phyloP scores from a whole-genome alignment of 2,888 invertebrate species.

The Hirtodrosophila histrioides region DNA sequence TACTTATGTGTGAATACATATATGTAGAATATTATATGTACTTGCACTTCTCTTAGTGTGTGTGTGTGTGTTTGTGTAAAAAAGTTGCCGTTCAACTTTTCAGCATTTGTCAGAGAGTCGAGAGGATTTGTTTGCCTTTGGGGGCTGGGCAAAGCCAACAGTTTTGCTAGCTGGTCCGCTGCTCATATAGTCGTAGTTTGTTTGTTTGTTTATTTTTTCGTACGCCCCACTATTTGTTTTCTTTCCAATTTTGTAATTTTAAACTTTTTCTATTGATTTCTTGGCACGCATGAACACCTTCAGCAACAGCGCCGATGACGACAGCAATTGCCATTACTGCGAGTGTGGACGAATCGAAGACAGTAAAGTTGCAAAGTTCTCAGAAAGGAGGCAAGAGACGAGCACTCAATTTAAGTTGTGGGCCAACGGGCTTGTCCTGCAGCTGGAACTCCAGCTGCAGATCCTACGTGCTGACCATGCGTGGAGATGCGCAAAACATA shows the following conservation, averaged over 20 bases:
- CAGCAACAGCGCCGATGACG: slow-evolving; percentile 63
- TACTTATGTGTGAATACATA: slow-evolving; percentile 28
- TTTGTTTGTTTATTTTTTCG: slow-evolving; percentile 51
- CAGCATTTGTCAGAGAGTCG: slow-evolving; percentile 77
- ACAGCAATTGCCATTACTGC: slow-evolving; percentile 56
- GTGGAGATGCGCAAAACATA: slow-evolving; percentile 65
- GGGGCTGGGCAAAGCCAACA: slow-evolving; percentile 59
- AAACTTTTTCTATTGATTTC: slow-evolving; percentile 79
- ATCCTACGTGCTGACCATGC: slow-evolving; percentile 69
- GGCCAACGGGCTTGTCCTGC: slow-evolving; percentile 36
- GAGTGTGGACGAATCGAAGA: slow-evolving; percentile 38
- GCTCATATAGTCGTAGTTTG: slow-evolving; percentile 31
- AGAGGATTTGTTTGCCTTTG: slow-evolving; percentile 77
- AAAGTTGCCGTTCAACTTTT: slow-evolving; percentile 74
- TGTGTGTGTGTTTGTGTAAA: slow-evolving; percentile 17
- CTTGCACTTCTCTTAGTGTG: background rate
- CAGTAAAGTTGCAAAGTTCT: slow-evolving; percentile 67
- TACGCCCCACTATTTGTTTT: slow-evolving; percentile 73
- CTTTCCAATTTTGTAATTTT: slow-evolving; percentile 79
- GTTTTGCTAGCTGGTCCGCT: slow-evolving; percentile 44
- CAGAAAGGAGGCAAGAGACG: slow-evolving; percentile 2
- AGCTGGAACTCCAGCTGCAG: slow-evolving; percentile 6
- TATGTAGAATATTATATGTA: no score
- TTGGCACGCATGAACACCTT: slow-evolving; percentile 79
- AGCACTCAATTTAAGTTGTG: slow-evolving; percentile 76